These are phyloP conservation scores for Dicentrarchus labrax DNA, from an alignment of 2,113 vertebrate genomes.

Conservation along the genomic window DNA sequence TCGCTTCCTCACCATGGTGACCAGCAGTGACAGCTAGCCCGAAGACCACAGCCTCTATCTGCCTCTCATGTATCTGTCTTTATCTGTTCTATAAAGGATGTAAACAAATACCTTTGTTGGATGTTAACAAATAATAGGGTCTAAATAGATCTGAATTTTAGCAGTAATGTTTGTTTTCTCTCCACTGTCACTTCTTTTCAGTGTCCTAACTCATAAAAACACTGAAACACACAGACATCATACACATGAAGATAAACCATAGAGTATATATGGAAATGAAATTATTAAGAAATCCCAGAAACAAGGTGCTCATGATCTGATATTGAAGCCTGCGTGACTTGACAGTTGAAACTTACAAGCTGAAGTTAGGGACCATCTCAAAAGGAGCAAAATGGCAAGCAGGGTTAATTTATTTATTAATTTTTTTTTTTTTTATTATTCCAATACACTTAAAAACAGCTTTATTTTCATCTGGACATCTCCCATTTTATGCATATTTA, in stretches of 20 bases:
- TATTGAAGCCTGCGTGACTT: no score
- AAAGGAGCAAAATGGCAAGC: no score
- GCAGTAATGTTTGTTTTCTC: background rate
- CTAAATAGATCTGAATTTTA: background rate
- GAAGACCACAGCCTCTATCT: constrained; percentile 71
- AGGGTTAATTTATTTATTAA: no score
- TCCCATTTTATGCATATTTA: no score
- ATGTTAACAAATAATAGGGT: background rate
- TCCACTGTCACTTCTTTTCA: background rate
- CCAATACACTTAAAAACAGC: no score
- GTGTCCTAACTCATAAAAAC: background rate
- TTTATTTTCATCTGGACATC: no score
- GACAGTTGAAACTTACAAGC: no score
- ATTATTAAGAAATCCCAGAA: background rate
- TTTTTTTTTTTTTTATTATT: no score
- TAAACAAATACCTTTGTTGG: background rate
- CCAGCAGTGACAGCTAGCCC: constrained; percentile 88
- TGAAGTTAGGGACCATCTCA: no score
- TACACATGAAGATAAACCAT: no score
- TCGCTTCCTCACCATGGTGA: constrained; percentile 88
- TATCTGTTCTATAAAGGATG: background rate
- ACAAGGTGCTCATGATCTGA: background rate
- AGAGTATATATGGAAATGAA: background rate
- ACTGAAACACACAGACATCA: no score
- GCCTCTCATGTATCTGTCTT: constrained; percentile 10